These are phyloP conservation scores for Platanista minor DNA, from an alignment of 2,113 vertebrate genomes.

Conservation along the genomic window DNA sequence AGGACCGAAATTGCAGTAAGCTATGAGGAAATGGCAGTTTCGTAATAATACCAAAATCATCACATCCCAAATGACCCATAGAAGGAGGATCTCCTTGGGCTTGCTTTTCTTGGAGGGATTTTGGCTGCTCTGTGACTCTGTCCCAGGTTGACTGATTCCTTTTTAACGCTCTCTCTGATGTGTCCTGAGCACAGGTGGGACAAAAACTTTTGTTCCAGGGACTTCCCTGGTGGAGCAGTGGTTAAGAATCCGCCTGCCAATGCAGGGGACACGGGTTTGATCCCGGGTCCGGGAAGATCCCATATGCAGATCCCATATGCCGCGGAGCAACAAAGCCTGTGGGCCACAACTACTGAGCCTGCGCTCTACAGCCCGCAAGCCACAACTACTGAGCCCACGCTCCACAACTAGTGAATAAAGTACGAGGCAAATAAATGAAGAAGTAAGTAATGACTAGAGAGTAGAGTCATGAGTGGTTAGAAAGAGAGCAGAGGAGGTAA, in stretches of 20 bases:
- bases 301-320: too few relatives aligned
- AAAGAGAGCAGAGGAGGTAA: neutral
- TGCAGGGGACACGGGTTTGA: too few relatives aligned
- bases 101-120: fast-evolving
- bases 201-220: neutral
- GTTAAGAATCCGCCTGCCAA: too few relatives aligned
- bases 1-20: neutral
- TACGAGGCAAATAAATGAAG: neutral
- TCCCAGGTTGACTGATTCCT: neutral
- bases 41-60: neutral
- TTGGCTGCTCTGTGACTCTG: neutral
- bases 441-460: neutral
- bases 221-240: too few relatives aligned
- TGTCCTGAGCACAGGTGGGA: neutral
- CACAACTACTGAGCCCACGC: too few relatives aligned
- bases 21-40: neutral
- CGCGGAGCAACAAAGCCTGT: too few relatives aligned
- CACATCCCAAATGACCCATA: neutral
- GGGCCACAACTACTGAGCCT: too few relatives aligned
- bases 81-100: neutral
- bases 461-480: neutral
- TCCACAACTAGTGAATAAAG: neutral
- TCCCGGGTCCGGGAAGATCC: too few relatives aligned
- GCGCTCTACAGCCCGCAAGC: too few relatives aligned
- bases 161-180: neutral